Evolutionary conservation across 2,797 vertebrate genomes (phyloP), one percentile per base, ranked within the genome.

Genomic region (Emys orbicularis): DNA sequence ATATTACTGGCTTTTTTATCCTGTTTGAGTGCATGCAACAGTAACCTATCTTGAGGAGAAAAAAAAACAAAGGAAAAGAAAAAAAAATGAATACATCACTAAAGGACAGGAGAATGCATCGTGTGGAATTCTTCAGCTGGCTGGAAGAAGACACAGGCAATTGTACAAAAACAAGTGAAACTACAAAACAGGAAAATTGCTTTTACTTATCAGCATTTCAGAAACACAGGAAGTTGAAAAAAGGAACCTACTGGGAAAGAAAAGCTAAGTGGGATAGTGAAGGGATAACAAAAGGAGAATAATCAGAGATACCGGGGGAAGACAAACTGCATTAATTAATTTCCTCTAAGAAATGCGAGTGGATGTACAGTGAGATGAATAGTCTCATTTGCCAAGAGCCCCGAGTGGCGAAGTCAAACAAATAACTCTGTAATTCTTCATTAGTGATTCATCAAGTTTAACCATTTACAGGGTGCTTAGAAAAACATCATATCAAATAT

Each of bases 351-450:
- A 96, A 98, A 97, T 87, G 90, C 84, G 88, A 87, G 83, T 52
- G 59, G 94, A 95, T 97, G 95, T 83, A 86, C 31, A 90, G 92
- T 4, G 88, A 97, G 97, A 98, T 94, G 95, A 97, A 98, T 94
- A 37, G 61, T 96, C 96, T 97, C 95, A 95, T 96, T 97, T 98
- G 94, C 96, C 86, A 95, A 93, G 87, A 97, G 96, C 95, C 89
- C 93, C 95, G 83, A 96, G 97, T 92, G 97, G 92, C 95, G 97
- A 97, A 97, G 94, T 95, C 92, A 98, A 97, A 96, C 97, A 98
- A 97, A 97, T 97, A 96, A 96, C 96, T 95, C 90, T 90, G 92
- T 94, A 92, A 96, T 96, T 96, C 96, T 97, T 97, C 92, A 97
- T 97, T 97, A 97, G 96, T 89, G 91, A 95, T 97, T 96, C 95